phyloP scores from a whole-genome alignment of 2,888 invertebrate genomes.

The Stegophylla sp. region DNA sequence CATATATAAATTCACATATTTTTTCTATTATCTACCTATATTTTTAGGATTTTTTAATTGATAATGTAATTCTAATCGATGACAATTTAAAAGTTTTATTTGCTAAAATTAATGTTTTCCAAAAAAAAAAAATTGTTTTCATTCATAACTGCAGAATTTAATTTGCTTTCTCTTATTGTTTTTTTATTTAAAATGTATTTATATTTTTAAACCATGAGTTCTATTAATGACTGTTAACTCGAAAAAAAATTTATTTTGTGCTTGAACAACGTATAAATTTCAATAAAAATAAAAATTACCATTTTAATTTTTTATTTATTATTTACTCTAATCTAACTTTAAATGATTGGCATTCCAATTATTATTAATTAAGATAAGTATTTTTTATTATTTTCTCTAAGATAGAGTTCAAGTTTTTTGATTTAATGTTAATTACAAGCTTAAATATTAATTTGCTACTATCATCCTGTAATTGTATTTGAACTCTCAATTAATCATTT shows the following conservation, averaged over 20 bases:
- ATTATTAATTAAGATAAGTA: too few species aligned
- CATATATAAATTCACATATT: not conserved
- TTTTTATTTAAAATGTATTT: not conserved
- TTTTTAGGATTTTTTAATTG: not conserved
- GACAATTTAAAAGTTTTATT: constrained; percentile 6
- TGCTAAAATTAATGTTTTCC: not conserved
- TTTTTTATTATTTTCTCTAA: too few species aligned
- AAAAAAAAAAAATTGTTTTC: not conserved
- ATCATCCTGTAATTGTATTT: too few species aligned
- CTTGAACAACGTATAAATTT: not conserved
- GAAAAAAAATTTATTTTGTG: not conserved
- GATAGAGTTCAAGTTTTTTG: too few species aligned
- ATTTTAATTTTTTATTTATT: not conserved
- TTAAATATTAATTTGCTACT: not conserved
- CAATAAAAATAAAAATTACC: not conserved
- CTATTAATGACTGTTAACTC: constrained; percentile 31
- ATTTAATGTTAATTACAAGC: not conserved
- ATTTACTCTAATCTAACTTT: not conserved
- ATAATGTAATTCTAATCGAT: not conserved
- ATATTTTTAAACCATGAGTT: constrained; percentile 1
- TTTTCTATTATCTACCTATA: not conserved
- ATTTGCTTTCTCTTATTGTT: constrained; percentile 4
- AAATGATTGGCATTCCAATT: not conserved
- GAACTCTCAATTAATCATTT: too few species aligned
- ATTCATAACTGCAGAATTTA: not conserved